These are phyloP conservation scores for Catamblyrhynchus diadema DNA, from an alignment of 2,797 vertebrate species.

Conservation along the genomic window DNA sequence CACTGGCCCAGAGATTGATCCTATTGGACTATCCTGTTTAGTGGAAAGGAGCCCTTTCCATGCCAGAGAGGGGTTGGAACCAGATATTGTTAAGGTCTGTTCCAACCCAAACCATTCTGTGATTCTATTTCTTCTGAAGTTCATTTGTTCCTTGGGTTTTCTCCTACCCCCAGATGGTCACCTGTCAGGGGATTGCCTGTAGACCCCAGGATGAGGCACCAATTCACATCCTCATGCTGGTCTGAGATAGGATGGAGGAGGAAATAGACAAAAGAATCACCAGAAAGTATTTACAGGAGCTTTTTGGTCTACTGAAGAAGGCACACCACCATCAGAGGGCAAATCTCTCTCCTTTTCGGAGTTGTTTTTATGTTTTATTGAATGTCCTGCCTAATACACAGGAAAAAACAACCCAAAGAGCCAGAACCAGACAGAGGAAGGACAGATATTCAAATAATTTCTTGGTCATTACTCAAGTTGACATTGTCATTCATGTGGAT, in stretches of 20 bases:
- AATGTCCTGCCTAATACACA: background rate
- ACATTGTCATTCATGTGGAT: background rate
- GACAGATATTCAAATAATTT: background rate
- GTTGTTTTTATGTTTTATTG: background rate
- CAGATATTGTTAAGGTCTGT: background rate
- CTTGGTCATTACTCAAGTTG: background rate
- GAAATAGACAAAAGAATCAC: background rate
- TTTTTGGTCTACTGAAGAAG: background rate
- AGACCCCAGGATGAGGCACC: background rate
- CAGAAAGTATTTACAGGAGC: background rate
- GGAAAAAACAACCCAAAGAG: background rate
- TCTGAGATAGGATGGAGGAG: background rate
- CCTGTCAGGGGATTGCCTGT: too few species aligned
- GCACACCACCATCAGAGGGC: background rate
- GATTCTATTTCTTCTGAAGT: background rate
- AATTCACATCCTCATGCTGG: background rate
- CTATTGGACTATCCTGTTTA: background rate
- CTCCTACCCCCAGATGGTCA: background rate
- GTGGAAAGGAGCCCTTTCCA: background rate
- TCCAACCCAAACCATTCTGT: background rate
- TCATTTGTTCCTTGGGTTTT: background rate
- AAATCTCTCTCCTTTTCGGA: rapidly evolving
- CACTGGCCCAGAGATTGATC: background rate
- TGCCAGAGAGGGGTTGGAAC: background rate
- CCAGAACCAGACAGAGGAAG: background rate